phyloP scores from a whole-genome alignment of 1,140 invertebrate genomes.

The Pseudomyrmex pallidus region DNA sequence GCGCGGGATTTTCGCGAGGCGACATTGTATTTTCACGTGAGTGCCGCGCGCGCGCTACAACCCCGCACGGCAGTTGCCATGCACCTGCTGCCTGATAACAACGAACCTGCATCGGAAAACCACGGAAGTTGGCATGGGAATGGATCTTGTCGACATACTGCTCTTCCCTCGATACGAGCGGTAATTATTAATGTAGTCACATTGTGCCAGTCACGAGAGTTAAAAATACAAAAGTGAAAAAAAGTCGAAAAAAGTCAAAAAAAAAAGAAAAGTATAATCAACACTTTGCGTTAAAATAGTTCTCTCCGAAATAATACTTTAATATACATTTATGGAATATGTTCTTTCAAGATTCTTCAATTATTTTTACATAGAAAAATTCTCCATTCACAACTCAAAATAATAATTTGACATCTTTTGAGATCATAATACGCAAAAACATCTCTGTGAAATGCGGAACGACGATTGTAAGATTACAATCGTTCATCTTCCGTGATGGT shows the following conservation, averaged over 20 bases:
- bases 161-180: background rate
- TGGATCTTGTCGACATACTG: background rate
- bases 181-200: background rate
- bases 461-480: slow-evolving; percentile 40
- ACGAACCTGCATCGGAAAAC: slow-evolving; percentile 15
- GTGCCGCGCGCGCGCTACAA: background rate
- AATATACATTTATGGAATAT: too few species aligned
- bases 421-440: background rate
- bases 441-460: background rate
- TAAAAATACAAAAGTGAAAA: background rate
- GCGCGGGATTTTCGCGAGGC: background rate
- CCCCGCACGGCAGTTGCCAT: slow-evolving; percentile 16
- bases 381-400: background rate
- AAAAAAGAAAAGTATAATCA: too few species aligned
- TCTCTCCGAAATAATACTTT: too few species aligned
- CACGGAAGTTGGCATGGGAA: slow-evolving; percentile 35
- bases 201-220: background rate
- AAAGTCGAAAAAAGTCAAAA: background rate
- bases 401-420: background rate
- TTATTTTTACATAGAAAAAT: background rate
- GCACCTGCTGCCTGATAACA: slow-evolving; percentile 46
- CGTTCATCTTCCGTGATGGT: slow-evolving; percentile 35
- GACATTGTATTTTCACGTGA: slow-evolving; percentile 57
- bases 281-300: too few species aligned
- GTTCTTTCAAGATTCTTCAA: too few species aligned